A percentile compares a stretch with the other conserved stretches of the same genome.
Evolutionary conservation across 2,888 invertebrate genomes (phyloP).

Genomic region (Tetragonula carbonaria): DNA sequence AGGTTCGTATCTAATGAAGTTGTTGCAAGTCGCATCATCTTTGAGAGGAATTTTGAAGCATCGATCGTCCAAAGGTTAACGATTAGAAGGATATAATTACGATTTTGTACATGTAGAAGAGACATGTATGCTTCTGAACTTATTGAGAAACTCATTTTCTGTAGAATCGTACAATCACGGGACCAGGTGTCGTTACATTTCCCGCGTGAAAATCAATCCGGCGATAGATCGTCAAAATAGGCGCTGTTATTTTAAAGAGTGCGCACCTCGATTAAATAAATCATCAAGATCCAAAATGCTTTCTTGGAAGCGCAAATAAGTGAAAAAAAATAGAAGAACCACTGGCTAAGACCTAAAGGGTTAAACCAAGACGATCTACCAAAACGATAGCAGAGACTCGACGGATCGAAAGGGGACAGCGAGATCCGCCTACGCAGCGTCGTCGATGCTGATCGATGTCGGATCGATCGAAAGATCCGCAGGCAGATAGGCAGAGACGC

Average conservation of each 20-base stretch:
- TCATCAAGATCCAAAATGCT: background rate
- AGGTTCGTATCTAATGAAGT: no score
- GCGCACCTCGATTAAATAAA: background rate
- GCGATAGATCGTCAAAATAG: background rate
- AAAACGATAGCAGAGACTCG: background rate
- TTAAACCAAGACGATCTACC: slow-evolving; percentile 10
- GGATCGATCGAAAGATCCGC: slow-evolving; percentile 64
- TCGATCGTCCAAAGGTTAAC: background rate
- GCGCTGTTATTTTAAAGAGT: background rate
- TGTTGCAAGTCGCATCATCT: no score
- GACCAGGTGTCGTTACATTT: background rate
- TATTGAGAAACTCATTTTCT: no score
- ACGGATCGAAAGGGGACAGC: slow-evolving; percentile 26
- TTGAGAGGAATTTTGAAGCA: no score
- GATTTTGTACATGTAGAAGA: no score
- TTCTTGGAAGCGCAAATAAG: background rate
- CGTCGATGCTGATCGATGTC: slow-evolving; percentile 37
- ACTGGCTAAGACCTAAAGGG: background rate
- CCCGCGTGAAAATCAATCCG: background rate
- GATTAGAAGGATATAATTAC: no score
- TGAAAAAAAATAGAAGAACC: background rate
- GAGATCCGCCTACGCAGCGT: slow-evolving; percentile 46
- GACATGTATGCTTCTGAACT: background rate
- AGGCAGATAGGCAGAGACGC: slow-evolving; percentile 55
- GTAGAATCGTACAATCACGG: background rate